Evolutionary conservation across 2,113 vertebrate species (phyloP), one percentile per base, ranked within the genome.

Genomic region (Calonectris borealis): DNA sequence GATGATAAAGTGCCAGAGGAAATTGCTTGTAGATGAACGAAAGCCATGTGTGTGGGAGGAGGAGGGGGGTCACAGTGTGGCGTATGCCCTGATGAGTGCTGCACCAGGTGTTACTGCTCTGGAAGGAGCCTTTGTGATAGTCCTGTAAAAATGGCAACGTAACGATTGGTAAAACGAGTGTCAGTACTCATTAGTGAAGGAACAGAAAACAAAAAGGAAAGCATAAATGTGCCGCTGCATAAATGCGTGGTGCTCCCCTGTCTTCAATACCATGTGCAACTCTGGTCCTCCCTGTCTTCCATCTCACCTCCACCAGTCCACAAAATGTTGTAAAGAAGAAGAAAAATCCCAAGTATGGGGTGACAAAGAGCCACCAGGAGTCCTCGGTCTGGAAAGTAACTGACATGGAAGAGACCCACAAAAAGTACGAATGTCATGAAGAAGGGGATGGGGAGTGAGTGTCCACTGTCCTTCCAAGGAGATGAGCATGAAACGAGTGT

Each of bases 1-100:
- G 78, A 80, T 80, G 92, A 90, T 91, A 91, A 96, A 95, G 87
- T 73, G 62, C 70, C 61, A 52, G 66, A 95, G 96, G 94, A 95
- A 96, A 95, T 91, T 83, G 81, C 82, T 49, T 79, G 61, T 58
- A 94, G 87, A 85, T 93, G 85, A 93, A 93, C 0, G 11, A 90
- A 83, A 94, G 87, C 68, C 40, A 46, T 36, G 40, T 3, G 2
- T 73, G 61, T 2, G 5, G 76, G 79, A 88, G 65, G 66, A 77
- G 40, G 44, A 22, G 51, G 24, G 9, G 38, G 29, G 19, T 88
- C 78, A 52, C 40, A 73, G 5, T 1, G 9, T 0, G 0, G 13
- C 0, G 2, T 65, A 6, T 76, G 40, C 40, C 42, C 32, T 62
- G 27, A 26, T 78, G 65, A 58, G 17, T 48, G 61, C 46, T 88